A percentile compares a stretch with the other conserved stretches of the same genome.
These are phyloP conservation scores for Geopemphigus sp. DNA, from an alignment of 1,140 invertebrate genomes.

Conservation along the genomic window DNA sequence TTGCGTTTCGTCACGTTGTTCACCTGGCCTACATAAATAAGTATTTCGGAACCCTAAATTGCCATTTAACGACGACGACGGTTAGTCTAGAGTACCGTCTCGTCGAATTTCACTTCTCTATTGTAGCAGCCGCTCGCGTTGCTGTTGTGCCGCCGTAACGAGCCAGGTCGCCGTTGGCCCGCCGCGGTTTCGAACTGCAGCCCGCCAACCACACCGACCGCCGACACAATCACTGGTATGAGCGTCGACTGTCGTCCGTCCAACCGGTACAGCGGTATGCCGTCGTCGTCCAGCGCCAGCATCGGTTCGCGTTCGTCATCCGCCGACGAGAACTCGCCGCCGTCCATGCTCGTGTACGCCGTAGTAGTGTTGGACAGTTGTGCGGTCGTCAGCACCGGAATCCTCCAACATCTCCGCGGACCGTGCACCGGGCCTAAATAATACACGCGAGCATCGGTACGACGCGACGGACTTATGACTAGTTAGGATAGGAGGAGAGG, in stretches of 20 bases:
- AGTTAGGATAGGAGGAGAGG: no score
- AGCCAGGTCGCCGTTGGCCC: constrained; percentile 53
- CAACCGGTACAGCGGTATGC: constrained; percentile 27
- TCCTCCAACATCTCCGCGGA: constrained; percentile 60
- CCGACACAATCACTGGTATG: constrained; percentile 53
- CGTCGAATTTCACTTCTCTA: constrained; percentile 62
- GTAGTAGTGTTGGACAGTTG: constrained; percentile 60
- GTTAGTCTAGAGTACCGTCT: constrained; percentile 53
- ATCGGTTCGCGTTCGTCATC: constrained; percentile 44
- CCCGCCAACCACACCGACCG: constrained; percentile 55
- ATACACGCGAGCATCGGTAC: neutral
- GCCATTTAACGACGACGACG: neutral
- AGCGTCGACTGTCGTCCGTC: constrained; percentile 44
- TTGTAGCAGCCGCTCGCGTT: constrained; percentile 52
- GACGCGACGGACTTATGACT: no score
- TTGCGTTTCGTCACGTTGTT: no score
- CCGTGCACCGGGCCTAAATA: constrained; percentile 2
- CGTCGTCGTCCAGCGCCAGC: constrained; percentile 33
- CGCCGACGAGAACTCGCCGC: constrained; percentile 13
- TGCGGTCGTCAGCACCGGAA: constrained; percentile 63
- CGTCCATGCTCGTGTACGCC: constrained; percentile 57
- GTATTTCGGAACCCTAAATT: neutral
- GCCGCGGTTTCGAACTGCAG: constrained; percentile 55
- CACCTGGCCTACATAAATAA: neutral
- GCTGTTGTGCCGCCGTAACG: constrained; percentile 55